Conservation (phyloP, 2,113 vertebrate genomes). For the Gallinago media region DNA sequence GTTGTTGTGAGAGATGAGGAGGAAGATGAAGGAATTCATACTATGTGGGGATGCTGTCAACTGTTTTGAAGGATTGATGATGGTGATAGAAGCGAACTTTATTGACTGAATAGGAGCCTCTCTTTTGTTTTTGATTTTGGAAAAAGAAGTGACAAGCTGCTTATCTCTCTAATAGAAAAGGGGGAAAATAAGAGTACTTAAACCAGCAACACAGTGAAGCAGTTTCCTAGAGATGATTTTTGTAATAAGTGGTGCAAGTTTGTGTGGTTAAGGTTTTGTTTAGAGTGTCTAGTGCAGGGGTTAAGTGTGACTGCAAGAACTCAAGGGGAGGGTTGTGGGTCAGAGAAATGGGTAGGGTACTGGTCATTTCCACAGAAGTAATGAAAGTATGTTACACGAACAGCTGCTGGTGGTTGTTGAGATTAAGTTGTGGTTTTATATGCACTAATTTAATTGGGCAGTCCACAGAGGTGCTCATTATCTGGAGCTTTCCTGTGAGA, state of each 20-base stretch:
- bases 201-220: neutral
- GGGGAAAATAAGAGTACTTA: rapidly evolving
- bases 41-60: neutral
- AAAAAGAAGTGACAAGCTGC: neutral
- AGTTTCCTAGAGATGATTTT: neutral
- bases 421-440: neutral
- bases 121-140: neutral
- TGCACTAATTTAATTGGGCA: neutral
- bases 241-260: neutral
- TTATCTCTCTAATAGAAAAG: neutral
- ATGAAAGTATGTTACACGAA: neutral
- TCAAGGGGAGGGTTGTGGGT: neutral
- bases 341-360: neutral
- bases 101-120: neutral
- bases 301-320: neutral
- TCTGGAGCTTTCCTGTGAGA: neutral
- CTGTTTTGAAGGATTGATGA: neutral
- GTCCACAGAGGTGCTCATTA: neutral
- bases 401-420: neutral
- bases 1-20: neutral
- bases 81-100: neutral
- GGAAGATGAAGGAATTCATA: neutral
- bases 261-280: neutral
- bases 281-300: neutral
- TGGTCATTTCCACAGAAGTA: neutral